Base-by-base conservation (phyloP, 2,888 invertebrate species). In the Hypolimnas misippus region DNA sequence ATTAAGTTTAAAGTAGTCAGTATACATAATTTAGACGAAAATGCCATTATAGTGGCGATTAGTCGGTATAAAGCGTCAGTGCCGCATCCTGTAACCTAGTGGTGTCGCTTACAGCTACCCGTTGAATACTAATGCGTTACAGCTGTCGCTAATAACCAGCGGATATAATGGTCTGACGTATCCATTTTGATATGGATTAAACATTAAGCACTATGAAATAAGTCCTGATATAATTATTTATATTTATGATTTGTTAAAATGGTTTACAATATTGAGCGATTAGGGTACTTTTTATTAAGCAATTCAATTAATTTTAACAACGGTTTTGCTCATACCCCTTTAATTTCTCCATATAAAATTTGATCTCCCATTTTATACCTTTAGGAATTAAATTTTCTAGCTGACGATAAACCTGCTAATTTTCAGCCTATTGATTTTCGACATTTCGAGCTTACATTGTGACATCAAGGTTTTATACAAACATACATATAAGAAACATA, bases 91-190 rank as follows among this genome's bases (percentile, higher is more conserved):
- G 44, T 46, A 46, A 46, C 12, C 44, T 46, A 46, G 44, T 21
- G 19, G 44, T 46, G 44, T 46, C 21, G 44, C 44, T 46, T 51
- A 49, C 49, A 49, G 50, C 50, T 57, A 57, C 35, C 57, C 49
- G 16, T 38, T 50, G 50, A 57, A 40, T 51, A 51, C 58, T 58
- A 58, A 58, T 58, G 58, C 31, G 35, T 38, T 52, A 42, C 58
- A 58, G 40, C 40, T 33, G 58, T 17, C 51, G 40, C 51, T 42
- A 51, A 51, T 44, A 51, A 49, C 49, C n/a, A 14, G 31, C 25
- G 57, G 29, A n/a, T 42, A n/a, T 51, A 42, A 58, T 51, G 19
- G 31, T n/a, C 35, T 38, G n/a, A 38, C 35, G 35, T n/a, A 38
- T 38, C n/a, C 35, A n/a, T 3, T 38, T 38, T n/a, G n/a, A 12